phyloP scores from a whole-genome alignment of 2,888 invertebrate species.

The Drosophila acutilabella region DNA sequence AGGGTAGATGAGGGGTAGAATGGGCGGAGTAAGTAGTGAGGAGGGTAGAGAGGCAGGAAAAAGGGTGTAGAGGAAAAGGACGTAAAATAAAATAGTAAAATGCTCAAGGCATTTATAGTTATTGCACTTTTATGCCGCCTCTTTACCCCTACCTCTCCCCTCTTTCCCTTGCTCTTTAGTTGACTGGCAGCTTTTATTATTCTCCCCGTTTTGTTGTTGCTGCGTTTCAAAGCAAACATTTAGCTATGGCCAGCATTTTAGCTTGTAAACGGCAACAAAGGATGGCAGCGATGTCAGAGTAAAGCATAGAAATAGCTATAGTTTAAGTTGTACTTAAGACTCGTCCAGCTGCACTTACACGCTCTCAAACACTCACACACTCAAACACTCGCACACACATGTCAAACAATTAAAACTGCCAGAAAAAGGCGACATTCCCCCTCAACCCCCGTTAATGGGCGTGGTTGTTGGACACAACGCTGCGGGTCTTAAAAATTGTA shows the following conservation, averaged over 20 bases:
- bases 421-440: constrained; percentile 27
- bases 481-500: constrained; percentile 32
- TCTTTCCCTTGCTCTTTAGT: constrained; percentile 19
- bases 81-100: constrained; percentile 50
- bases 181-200: constrained; percentile 40
- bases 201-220: constrained; percentile 23
- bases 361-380: constrained; percentile 15
- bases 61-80: constrained; percentile 1
- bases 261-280: constrained; percentile 16
- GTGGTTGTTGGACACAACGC: constrained; percentile 15
- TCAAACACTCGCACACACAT: constrained; percentile 18
- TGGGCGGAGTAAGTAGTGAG: not conserved
- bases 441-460: too few species aligned
- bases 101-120: constrained; percentile 59
- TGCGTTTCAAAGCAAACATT: constrained; percentile 44
- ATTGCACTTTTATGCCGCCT: constrained; percentile 47
- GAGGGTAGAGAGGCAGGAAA: not conserved
- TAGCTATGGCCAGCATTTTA: constrained; percentile 34
- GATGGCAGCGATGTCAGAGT: constrained; percentile 6
- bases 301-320: constrained; percentile 21
- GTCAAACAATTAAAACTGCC: constrained; percentile 49
- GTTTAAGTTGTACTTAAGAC: constrained; percentile 33
- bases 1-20: constrained; percentile 21
- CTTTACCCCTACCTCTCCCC: not conserved
- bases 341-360: constrained; percentile 8